Evolutionary conservation across 2,797 vertebrate species (phyloP), one percentile per base, ranked within the genome.

Genomic region (Pangasius krempfi): DNA sequence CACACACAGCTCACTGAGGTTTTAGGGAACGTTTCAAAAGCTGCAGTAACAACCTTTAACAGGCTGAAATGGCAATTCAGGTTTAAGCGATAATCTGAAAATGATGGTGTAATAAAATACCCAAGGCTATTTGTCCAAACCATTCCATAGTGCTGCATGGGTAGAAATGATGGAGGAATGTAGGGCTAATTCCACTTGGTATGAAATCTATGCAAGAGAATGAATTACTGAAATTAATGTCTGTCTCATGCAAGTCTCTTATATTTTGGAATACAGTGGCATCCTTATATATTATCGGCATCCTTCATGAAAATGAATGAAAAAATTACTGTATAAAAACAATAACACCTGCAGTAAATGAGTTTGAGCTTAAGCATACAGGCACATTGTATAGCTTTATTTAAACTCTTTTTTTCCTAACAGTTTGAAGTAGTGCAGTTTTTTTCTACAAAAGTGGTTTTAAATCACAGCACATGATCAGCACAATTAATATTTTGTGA

Each of bases 201-300:
- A 92, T 93, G 88, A 95, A 91, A 96, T 94, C 96, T 96, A 96
- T 97, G 96, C 96, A 96, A 96, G 92, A 91, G 44, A 88, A 90
- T 66, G 73, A 73, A 56, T 86, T 88, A 66, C 44, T 50, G 64
- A 89, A 87, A 40, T 73, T 86, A 44, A 91, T 75, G 85, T 87
- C 78, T 40, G 72, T 80, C 62, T 47, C 68, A 64, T 47, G 40
- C 37, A 68, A 73, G 56, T 44, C 78, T 80, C 20, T 37, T 37
- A 20, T 22, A 58, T 58, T 58, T 58, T 80, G 9, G 58, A 37
- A 58, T 16, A 54, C 47, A 33, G 14, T 20, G 52, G 1, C 18
- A 1, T 37, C 30, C 20, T 22, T 80, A 27, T 70, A 70, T 20
- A 62, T 82, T 16, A 82, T 82, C 27, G 56, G 80, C 58, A 62